Evolutionary conservation across 2,888 invertebrate genomes (phyloP), one percentile per base, ranked within the genome.

Genomic region (Elysia crispata): DNA sequence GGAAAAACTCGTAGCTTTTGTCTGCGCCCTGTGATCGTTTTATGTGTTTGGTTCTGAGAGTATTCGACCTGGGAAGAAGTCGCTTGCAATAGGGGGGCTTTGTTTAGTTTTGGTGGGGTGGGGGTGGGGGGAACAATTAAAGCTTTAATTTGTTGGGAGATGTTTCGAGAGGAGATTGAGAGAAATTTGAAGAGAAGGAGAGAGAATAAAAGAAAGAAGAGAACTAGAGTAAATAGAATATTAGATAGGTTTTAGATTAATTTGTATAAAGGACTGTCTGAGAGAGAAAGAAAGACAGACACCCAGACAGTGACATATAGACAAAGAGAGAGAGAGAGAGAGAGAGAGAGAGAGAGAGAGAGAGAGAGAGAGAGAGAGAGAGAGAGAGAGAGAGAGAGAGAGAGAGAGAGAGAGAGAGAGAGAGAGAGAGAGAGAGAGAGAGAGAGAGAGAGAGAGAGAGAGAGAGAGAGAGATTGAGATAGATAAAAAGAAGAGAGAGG

Each of bases 281-380:
- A 54, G 76, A 69, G n/a, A 66, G 76, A 69, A 13, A 69, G 76
- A 77, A 18, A 69, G 69, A 77, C 49, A 69, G 76, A 54, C 49
- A 49, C 67, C 50, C 49, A 69, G 76, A 66, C 49, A 62, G 50
- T 25, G 31, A 67, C 54, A 41, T 11, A 41, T 3, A 11, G 5
- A 41, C 5, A 41, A 3, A 41, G 41, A 41, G 41, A 30, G n/a
- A 67, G 67, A 76, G 20, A 50, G 76, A 50, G 23, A 76, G 76
- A 54, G 5, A 30, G 67, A 28, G 31, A 28, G 13, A 20, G 64
- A 41, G 41, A 41, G 41, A 41, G 41, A 41, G 41, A 41, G 41
- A 41, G 41, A 41, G 41, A 41, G 41, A 41, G 41, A 41, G 41
- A 41, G 41, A 41, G 41, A 41, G 11, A 41, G 41, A 41, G 5